These are phyloP conservation scores for Drosophila atripex DNA, from an alignment of 2,888 invertebrate species.

Conservation along the genomic window DNA sequence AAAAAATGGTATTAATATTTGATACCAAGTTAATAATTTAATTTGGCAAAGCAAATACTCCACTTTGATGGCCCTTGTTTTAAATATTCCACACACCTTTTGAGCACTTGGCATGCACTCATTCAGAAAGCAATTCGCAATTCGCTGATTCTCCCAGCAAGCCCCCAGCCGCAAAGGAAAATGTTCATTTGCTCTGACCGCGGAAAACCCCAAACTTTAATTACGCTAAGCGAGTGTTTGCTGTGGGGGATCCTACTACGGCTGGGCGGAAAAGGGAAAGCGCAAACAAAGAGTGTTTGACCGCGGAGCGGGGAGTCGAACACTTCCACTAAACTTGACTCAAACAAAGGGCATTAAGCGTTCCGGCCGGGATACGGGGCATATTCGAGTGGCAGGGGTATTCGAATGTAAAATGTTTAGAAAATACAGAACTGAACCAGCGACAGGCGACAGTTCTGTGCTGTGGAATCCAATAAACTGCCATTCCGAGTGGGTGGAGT, in stretches of 20 bases:
- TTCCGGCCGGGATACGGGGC: conserved; percentile 44
- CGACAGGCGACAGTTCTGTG: conserved; percentile 42
- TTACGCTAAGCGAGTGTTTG: conserved; percentile 65
- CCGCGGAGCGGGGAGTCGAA: conserved; percentile 27
- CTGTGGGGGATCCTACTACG: conserved; percentile 14
- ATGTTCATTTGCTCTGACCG: conserved; percentile 23
- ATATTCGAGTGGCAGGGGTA: neutral
- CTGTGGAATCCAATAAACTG: conserved; percentile 69
- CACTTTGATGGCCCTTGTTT: neutral
- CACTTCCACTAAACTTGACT: conserved; percentile 68
- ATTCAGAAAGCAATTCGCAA: conserved; percentile 21
- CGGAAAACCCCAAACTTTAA: conserved; percentile 58
- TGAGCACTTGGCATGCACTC: conserved; percentile 1
- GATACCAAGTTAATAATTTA: neutral
- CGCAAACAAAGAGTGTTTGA: conserved; percentile 45
- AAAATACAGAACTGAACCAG: conserved; percentile 56
- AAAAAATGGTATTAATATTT: no score
- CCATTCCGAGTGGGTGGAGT: conserved; percentile 13
- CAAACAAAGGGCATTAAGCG: conserved; percentile 64
- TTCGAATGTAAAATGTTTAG: conserved; percentile 60
- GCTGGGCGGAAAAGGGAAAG: conserved; percentile 34
- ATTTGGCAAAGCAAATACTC: neutral
- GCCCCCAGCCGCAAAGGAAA: conserved; percentile 14
- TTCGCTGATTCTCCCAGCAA: conserved; percentile 25
- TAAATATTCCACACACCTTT: conserved; percentile 5